Conservation (phyloP, 2,888 invertebrate species). For the Acanthacorydalis orientalis region DNA sequence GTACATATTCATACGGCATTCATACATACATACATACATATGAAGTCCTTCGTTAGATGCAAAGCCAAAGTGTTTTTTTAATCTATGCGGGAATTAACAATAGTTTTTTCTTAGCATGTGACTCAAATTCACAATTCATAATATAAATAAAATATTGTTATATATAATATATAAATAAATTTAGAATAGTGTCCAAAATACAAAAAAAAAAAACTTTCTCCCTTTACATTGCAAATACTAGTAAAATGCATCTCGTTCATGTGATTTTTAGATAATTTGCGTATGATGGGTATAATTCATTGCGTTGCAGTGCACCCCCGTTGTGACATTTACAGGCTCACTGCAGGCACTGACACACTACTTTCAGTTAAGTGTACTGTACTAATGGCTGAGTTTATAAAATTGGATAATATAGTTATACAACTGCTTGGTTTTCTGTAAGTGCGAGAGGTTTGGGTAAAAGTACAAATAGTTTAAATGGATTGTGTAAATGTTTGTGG, state of each 20-base stretch:
- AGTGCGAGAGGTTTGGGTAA: constrained; percentile 11
- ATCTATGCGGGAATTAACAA: constrained; percentile 29
- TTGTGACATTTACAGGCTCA: neutral
- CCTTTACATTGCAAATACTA: constrained; percentile 17
- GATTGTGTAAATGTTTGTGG: constrained; percentile 19
- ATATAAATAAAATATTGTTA: constrained; percentile 37
- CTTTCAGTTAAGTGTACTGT: constrained; percentile 21
- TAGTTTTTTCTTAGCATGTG: constrained; percentile 23
- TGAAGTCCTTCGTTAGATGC: constrained; percentile 13
- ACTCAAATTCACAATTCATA: constrained; percentile 23
- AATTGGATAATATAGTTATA: constrained; percentile 20
- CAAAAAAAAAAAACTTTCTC: constrained; percentile 13
- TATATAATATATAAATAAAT: constrained; percentile 31
- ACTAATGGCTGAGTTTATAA: constrained; percentile 29
- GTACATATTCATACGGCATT: too few relatives aligned
- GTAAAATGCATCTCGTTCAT: constrained; percentile 22
- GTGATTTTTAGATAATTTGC: constrained; percentile 22
- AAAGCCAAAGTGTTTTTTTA: constrained; percentile 35
- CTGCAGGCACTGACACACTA: neutral
- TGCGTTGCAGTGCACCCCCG: neutral
- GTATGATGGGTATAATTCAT: constrained; percentile 9
- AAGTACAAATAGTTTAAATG: constrained; percentile 12
- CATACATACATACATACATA: too few relatives aligned
- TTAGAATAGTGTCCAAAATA: constrained; percentile 19
- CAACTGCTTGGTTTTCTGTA: constrained; percentile 32